Conservation (phyloP, 2,113 vertebrate species). For the Tylochromis polylepis region DNA sequence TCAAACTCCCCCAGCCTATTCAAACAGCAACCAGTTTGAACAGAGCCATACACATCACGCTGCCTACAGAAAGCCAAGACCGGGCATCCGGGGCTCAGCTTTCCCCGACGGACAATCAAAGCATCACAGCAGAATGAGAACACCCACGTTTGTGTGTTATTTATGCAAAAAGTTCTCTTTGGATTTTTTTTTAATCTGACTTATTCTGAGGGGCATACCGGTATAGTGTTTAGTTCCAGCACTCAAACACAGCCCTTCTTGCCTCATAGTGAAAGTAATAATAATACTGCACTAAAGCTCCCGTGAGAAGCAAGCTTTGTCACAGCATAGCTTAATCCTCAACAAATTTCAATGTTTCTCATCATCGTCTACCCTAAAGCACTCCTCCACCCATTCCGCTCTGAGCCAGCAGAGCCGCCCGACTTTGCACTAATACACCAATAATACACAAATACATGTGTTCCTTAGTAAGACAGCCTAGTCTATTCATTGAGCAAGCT, state of each 20-base stretch:
- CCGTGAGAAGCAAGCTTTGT: not conserved
- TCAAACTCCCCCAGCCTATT: constrained; percentile 53
- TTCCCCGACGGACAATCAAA: constrained; percentile 24
- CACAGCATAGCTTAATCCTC: constrained; percentile 1
- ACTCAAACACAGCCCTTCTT: not conserved
- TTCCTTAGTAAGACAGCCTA: not conserved
- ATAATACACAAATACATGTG: not conserved
- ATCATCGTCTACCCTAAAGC: not conserved
- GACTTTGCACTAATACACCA: constrained; percentile 8
- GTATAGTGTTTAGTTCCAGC: not conserved
- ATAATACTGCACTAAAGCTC: not conserved
- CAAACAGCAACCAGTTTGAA: constrained; percentile 53
- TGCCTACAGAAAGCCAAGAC: constrained; percentile 52
- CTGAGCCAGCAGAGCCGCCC: not conserved
- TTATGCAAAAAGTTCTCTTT: not conserved
- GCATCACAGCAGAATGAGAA: constrained; percentile 18
- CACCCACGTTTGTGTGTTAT: not conserved
- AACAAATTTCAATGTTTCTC: not conserved
- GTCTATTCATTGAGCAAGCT: not conserved
- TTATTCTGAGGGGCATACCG: not conserved
- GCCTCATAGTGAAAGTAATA: not conserved
- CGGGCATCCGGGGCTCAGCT: constrained; percentile 5
- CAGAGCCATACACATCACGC: constrained; percentile 30
- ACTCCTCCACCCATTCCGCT: not conserved
- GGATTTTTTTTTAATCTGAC: not conserved